Percentiles rank a stretch among this genome's conserved stretches.
These are phyloP conservation scores for Acanthosepion lycidas DNA, from an alignment of 2,888 invertebrate genomes.

Conservation along the genomic window DNA sequence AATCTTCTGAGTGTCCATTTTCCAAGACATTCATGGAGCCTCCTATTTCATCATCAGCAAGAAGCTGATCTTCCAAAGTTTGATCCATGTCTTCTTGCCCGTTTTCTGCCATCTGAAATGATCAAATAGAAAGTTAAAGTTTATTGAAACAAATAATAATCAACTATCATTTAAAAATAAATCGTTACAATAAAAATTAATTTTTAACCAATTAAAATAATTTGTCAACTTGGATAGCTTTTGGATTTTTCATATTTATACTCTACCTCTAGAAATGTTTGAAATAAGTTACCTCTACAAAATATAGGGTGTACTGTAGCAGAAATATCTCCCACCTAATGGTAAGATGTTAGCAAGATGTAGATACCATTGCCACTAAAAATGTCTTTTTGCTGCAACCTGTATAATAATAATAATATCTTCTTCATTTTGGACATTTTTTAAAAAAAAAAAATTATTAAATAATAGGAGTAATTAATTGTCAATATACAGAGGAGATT, in stretches of 20 bases:
- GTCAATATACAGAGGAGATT: too few species aligned
- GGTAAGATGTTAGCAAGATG: too few species aligned
- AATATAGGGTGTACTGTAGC: too few species aligned
- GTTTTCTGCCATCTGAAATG: slow-evolving; percentile 60
- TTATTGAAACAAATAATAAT: neutral
- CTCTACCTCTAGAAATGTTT: neutral
- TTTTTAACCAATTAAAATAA: neutral
- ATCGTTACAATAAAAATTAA: neutral
- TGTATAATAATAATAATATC: too few species aligned
- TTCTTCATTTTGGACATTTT: too few species aligned
- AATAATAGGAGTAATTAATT: too few species aligned
- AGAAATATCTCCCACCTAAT: too few species aligned
- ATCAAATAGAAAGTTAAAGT: neutral
- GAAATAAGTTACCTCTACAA: too few species aligned
- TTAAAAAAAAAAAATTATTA: too few species aligned
- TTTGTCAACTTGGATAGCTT: neutral
- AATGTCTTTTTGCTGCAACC: too few species aligned
- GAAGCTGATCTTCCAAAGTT: slow-evolving; percentile 56
- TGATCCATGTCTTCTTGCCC: slow-evolving; percentile 57
- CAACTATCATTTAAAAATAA: neutral
- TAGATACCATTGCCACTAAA: too few species aligned
- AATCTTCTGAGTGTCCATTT: slow-evolving; percentile 82
- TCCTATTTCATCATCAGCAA: slow-evolving; percentile 51
- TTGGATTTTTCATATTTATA: neutral
- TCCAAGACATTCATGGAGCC: slow-evolving; percentile 53